Evolutionary conservation across 2,113 vertebrate species (phyloP).

Genomic region (Entosphenus tridentatus): DNA sequence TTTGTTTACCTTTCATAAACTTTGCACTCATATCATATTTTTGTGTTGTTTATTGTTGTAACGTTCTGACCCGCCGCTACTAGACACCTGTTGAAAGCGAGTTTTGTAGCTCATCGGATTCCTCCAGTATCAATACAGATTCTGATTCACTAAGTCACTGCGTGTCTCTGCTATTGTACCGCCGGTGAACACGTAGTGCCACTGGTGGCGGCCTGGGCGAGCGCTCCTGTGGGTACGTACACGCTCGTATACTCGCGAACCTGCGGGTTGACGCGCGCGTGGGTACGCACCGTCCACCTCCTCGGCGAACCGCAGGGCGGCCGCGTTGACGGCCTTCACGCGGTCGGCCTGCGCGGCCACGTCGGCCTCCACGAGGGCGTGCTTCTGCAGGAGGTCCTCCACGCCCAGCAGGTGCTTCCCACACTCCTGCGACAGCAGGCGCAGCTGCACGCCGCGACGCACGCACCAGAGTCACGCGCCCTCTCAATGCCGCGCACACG

Average conservation of each 20-base stretch:
- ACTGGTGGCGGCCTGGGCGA: too few relatives aligned
- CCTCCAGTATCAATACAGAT: too few relatives aligned
- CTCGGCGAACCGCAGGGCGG: slow-evolving; percentile 51
- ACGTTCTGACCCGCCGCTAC: too few relatives aligned
- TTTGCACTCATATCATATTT: too few relatives aligned
- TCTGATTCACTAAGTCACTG: background rate
- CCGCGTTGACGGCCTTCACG: slow-evolving; percentile 44
- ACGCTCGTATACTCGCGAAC: too few relatives aligned
- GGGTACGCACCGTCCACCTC: slow-evolving; percentile 12
- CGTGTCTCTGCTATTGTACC: background rate
- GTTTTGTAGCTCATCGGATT: too few relatives aligned
- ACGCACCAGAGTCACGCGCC: background rate
- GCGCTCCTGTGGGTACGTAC: too few relatives aligned
- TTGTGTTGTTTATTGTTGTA: too few relatives aligned
- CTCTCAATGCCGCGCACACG: background rate
- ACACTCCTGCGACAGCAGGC: slow-evolving; percentile 52
- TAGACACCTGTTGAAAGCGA: too few relatives aligned
- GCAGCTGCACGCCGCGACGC: slow-evolving; percentile 22
- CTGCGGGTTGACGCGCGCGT: accelerated
- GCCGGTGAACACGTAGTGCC: background rate
- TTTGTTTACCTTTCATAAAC: too few relatives aligned
- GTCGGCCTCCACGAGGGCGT: slow-evolving; percentile 56
- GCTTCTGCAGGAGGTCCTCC: slow-evolving; percentile 75
- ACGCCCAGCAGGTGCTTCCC: slow-evolving; percentile 82
- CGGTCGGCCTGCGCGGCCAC: slow-evolving; percentile 52